Evolutionary conservation across 2,113 vertebrate species (phyloP).

Genomic region (Myiozetetes cayanensis): DNA sequence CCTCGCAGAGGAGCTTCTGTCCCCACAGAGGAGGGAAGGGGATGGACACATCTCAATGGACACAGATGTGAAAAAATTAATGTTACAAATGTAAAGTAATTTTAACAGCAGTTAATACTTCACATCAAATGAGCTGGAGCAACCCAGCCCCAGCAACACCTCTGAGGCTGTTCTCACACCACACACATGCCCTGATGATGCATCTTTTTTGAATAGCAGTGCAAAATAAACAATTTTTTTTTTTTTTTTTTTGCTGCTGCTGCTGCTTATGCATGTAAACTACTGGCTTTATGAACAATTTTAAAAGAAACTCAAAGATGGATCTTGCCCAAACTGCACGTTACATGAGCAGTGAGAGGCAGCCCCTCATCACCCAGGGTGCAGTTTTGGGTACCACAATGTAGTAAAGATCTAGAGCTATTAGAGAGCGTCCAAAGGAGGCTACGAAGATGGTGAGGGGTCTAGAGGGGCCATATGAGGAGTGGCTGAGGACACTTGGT

Average conservation of each 20-base stretch:
- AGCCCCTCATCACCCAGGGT: background rate
- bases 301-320: accelerated
- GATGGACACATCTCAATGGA: background rate
- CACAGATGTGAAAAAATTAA: accelerated
- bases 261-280: background rate
- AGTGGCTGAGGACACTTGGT: too few relatives aligned
- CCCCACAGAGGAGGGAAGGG: background rate
- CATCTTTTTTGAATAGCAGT: background rate
- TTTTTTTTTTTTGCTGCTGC: background rate
- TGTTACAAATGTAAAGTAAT: accelerated
- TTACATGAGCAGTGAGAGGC: background rate
- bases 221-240: background rate
- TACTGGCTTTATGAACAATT: background rate
- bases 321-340: accelerated
- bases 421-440: background rate
- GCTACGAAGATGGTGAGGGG: accelerated
- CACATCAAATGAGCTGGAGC: background rate
- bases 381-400: background rate
- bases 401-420: background rate
- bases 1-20: background rate
- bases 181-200: accelerated
- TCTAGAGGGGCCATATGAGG: background rate
- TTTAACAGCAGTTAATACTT: background rate
- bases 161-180: background rate
- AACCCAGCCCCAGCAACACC: accelerated